Conservation (phyloP, 1,140 invertebrate species). For the Hyles vespertilio region DNA sequence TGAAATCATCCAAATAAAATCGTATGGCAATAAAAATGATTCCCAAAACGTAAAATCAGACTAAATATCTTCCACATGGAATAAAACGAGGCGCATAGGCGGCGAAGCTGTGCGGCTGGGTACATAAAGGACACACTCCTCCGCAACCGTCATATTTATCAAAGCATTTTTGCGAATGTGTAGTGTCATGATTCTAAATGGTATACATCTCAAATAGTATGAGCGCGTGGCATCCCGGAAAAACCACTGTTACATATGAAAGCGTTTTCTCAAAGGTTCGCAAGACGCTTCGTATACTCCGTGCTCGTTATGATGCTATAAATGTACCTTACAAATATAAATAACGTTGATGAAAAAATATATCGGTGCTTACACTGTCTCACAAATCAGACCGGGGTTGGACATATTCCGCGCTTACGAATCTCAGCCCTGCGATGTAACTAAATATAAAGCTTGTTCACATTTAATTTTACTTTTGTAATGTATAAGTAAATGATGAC, state of each 20-base stretch:
- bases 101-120: no score
- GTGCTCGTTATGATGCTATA: constrained; percentile 30
- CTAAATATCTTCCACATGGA: no score
- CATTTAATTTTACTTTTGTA: no score
- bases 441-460: no score
- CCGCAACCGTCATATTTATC: constrained; percentile 4
- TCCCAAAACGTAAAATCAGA: no score
- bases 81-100: no score
- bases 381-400: constrained; percentile 34
- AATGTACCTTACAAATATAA: constrained; percentile 38
- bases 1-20: no score
- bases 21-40: no score
- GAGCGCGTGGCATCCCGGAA: constrained; percentile 13
- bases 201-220: constrained; percentile 18
- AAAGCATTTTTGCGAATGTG: neutral
- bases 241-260: constrained; percentile 29
- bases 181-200: constrained; percentile 1
- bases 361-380: constrained; percentile 27
- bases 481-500: no score
- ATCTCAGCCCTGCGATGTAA: no score
- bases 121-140: neutral
- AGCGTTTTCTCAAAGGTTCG: constrained; percentile 34
- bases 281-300: constrained; percentile 29
- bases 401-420: constrained; percentile 12
- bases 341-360: constrained; percentile 41